Evolutionary conservation across 2,797 vertebrate genomes (phyloP).

Genomic region (Acanthurus leucopareius): DNA sequence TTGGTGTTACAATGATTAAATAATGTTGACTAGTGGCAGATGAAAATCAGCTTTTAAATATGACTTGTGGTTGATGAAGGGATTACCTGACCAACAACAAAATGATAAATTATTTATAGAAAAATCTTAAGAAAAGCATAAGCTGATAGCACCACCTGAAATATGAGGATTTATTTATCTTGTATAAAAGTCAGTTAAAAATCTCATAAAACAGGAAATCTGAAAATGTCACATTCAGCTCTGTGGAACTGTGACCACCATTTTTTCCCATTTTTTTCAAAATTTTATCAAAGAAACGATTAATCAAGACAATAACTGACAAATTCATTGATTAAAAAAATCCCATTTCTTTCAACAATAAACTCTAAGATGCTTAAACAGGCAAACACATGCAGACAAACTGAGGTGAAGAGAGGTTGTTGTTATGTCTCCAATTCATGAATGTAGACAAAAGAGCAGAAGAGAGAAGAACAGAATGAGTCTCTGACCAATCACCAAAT

Average conservation of each 20-base stretch:
- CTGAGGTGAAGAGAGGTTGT: not conserved
- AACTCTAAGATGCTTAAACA: not conserved
- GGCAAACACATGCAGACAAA: not conserved
- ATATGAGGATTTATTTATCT: not conserved
- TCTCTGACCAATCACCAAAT: conserved; percentile 1
- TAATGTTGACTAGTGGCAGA: not conserved
- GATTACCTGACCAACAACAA: not conserved
- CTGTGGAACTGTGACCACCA: too few relatives aligned
- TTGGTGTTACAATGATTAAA: not conserved
- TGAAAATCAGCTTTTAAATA: conserved; percentile 1
- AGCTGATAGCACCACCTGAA: too few relatives aligned
- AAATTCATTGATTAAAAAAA: not conserved
- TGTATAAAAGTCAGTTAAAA: not conserved
- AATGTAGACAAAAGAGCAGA: conserved; percentile 48
- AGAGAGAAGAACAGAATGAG: not conserved
- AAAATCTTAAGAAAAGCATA: not conserved
- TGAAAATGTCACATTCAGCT: not conserved
- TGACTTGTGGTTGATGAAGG: not conserved
- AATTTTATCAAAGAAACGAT: not conserved
- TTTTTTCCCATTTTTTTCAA: not conserved
- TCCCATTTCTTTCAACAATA: fast-evolving
- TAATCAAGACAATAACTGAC: not conserved
- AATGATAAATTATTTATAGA: not conserved
- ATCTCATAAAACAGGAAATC: not conserved
- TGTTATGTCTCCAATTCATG: conserved; percentile 26